phyloP scores from a whole-genome alignment of 2,113 vertebrate genomes.

The Anarhynchus alexandrinus region DNA sequence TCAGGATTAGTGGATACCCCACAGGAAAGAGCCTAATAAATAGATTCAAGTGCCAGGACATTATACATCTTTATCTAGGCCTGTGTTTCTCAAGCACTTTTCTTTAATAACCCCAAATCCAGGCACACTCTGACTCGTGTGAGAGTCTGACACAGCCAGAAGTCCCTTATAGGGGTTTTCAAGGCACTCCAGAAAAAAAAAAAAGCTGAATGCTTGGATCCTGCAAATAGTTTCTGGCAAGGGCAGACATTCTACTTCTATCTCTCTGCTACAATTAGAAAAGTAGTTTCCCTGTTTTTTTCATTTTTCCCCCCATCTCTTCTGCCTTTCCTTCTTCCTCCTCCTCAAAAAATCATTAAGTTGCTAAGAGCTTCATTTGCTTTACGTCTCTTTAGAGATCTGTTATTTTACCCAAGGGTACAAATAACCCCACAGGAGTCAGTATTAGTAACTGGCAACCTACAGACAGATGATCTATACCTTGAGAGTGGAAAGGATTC shows the following conservation, averaged over 20 bases:
- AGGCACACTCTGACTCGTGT: not conserved
- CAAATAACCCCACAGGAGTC: not conserved
- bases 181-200: not conserved
- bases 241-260: not conserved
- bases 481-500: not conserved
- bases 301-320: no score
- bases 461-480: not conserved
- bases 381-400: not conserved
- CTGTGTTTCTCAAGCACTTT: not conserved
- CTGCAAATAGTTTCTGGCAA: not conserved
- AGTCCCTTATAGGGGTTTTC: not conserved
- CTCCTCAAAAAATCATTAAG: not conserved
- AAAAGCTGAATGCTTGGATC: not conserved
- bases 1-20: conserved; percentile 4
- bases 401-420: not conserved
- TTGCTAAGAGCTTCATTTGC: not conserved
- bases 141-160: not conserved
- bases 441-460: not conserved
- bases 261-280: not conserved
- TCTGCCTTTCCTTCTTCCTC: not conserved
- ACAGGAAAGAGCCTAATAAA: conserved; percentile 35
- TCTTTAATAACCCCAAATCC: not conserved
- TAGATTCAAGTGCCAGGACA: not conserved
- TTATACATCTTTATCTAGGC: not conserved
- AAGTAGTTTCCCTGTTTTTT: not conserved